Base-by-base conservation (phyloP, 1,140 invertebrate species). In the Telenomus remus region DNA sequence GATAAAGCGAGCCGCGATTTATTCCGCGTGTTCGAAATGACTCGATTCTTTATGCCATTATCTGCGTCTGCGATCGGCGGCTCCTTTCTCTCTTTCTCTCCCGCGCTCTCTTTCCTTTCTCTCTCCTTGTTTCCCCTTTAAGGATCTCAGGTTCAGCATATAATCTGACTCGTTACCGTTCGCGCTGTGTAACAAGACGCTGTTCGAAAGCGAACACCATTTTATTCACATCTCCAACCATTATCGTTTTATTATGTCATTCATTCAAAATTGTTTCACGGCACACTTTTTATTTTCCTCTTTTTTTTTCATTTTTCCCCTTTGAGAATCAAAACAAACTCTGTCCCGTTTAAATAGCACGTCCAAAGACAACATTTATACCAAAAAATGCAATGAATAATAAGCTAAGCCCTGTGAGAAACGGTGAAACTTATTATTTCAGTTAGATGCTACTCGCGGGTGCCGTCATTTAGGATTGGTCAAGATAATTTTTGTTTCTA, bases 11-110 rank as follows among this genome's bases (percentile, higher is more conserved):
- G 33, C 75, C 61, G 61, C 66, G 75, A 77, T 77, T 77, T 68
- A 77, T 77, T 68, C 68, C 69, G 63, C 69, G 63, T 63, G 56
- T 68, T 77, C 63, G 50, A 77, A 72, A 77, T 72, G 61, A 56
- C 60, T 77, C 59, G 63, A 69, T 72, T 77, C 68, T 72, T 69
- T 71, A 59, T 56, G 16, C n/a, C 47, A 14, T 44, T 59, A 66
- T 76, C 73, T 56, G 48, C 10, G 73, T 66, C 65, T 76, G 44
- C 42, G 19, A 76, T 76, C 73, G 34, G 44, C 50, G 57, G 9
- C 59, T 44, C 53, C 48, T 39, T 9, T 46, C 15, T 42, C 34
- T n/a, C 13, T 43, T 35, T 44, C 35, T 34, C 15, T 49, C 44
- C 42, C 51, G 3, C 3, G 48, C 14, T 57, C 42, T 14, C 14